Percentiles rank a stretch among this genome's conserved stretches.
phyloP scores from a whole-genome alignment of 2,113 vertebrate species.

The Cynopterus brachyotis region DNA sequence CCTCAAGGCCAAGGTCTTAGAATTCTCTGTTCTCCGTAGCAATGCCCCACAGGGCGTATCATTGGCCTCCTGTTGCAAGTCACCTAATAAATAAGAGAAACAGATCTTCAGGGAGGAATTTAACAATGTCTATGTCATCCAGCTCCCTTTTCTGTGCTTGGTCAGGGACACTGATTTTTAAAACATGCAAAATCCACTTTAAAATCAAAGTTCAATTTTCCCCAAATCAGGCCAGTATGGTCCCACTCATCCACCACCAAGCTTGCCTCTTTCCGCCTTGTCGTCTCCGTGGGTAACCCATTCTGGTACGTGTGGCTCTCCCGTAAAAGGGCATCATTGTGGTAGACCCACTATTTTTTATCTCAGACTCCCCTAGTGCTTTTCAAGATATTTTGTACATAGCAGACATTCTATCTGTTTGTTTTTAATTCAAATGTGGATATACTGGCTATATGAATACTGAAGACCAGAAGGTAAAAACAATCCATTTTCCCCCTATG shows the following conservation, averaged over 20 bases:
- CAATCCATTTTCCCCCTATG: background rate
- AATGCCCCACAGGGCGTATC: too few relatives aligned
- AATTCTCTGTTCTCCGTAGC: background rate
- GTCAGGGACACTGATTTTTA: background rate
- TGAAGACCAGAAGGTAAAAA: background rate
- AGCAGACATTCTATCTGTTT: background rate
- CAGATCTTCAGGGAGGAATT: background rate
- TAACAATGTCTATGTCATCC: background rate
- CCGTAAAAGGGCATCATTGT: background rate
- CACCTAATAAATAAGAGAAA: background rate
- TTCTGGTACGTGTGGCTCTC: accelerated
- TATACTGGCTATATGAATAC: background rate
- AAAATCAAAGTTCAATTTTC: background rate
- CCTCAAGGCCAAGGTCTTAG: background rate
- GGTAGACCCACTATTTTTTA: background rate
- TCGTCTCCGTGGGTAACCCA: accelerated
- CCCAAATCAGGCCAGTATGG: background rate
- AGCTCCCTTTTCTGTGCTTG: background rate
- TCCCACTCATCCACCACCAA: accelerated
- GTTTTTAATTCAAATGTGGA: background rate
- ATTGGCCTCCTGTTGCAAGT: background rate
- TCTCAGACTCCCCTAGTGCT: background rate
- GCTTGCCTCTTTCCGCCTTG: background rate
- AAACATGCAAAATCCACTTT: too few relatives aligned
- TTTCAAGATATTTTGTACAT: background rate